Base-by-base conservation (phyloP, 2,888 invertebrate genomes). In the Trichopria drosophilae region DNA sequence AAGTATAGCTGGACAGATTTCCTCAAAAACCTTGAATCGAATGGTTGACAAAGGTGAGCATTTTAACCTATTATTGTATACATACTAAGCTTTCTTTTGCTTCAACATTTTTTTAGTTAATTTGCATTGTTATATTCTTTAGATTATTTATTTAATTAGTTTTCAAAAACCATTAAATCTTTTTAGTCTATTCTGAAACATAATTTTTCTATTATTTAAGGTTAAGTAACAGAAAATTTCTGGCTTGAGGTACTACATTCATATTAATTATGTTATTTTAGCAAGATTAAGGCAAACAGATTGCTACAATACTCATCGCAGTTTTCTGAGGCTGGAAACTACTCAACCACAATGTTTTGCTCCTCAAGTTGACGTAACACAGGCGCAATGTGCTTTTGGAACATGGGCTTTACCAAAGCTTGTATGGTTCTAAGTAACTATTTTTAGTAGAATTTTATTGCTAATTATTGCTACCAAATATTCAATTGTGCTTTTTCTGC, bases 331-430 rank as follows among this genome's bases (percentile, higher is more conserved):
- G 19, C 48, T 78, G 29, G 66, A 65, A 29, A 75, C 77, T 1
- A 69, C 71, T 43, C 76, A 78, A 54, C 78, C 80, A 1, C 61
- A 64, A 41, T 74, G 75, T 47, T 78, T 76, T 23, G 69, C 73
- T 16, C 68, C 71, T 53, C 66, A 76, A 52, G 68, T 76, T 6
- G 78, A 80, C 64, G 60, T 71, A 3, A 77, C 77, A 3, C 67
- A 72, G 58, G 66, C 77, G 49, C 72, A 73, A 16, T 54, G 73
- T 24, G 79, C 76, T 20, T 80, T 74, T 61, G 79, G 77, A 18
- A 60, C 67, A 58, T 69, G 65, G 61, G 79, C 77, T 13, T 60
- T 80, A 43, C 77, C 77, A 3, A 60, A 61, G 51, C 57, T 66
- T 50, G 66, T 66, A 37, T 51, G 48, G 31, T 32, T 24, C 34